A percentile compares a stretch with the other conserved stretches of the same genome.
phyloP scores from a whole-genome alignment of 2,797 vertebrate genomes.

The Enteromius radiatus region DNA sequence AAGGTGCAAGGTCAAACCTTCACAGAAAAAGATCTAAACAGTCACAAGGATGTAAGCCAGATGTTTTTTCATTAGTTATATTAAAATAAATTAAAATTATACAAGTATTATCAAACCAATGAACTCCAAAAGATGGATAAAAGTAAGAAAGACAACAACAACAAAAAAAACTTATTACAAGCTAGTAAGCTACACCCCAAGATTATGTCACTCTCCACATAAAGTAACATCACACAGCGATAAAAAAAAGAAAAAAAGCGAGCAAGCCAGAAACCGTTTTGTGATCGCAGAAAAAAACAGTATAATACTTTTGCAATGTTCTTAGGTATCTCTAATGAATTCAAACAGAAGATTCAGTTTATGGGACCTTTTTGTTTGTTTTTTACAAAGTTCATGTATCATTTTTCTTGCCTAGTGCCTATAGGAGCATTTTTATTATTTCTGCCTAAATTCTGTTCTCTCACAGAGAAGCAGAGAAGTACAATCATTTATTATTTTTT shows the following conservation, averaged over 20 bases:
- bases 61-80: not conserved
- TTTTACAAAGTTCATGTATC: not conserved
- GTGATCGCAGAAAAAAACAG: not conserved
- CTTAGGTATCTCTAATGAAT: too few species aligned
- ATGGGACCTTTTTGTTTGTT: too few species aligned
- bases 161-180: not conserved
- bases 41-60: not conserved
- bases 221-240: not conserved
- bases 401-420: not conserved
- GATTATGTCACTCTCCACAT: not conserved
- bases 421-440: not conserved
- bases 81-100: not conserved
- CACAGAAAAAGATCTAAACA: not conserved
- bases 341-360: not conserved
- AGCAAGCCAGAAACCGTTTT: not conserved
- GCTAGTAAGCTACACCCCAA: not conserved
- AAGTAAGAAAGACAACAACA: not conserved
- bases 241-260: not conserved
- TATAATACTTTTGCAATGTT: not conserved
- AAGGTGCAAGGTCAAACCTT: not conserved
- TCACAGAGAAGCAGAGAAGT: not conserved
- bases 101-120: not conserved
- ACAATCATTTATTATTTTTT: not conserved
- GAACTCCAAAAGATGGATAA: not conserved
- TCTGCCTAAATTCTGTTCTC: not conserved